These are phyloP conservation scores for Thinocorus orbignyianus DNA, from an alignment of 2,113 vertebrate species.

Conservation along the genomic window DNA sequence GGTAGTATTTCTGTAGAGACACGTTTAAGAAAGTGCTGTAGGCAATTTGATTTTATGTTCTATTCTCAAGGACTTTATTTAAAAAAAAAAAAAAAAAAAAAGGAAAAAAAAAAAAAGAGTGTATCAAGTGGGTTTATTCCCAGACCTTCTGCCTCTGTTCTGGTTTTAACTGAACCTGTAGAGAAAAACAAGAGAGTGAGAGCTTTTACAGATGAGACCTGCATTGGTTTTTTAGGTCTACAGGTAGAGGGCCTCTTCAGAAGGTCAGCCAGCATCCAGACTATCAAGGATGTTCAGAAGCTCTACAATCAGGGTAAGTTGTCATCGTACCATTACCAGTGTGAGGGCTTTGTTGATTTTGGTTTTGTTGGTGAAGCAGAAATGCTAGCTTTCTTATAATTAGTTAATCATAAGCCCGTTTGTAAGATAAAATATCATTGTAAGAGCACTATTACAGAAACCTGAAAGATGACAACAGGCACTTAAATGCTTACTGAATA, in stretches of 20 bases:
- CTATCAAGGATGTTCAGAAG: constrained; percentile 84
- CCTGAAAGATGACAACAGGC: neutral
- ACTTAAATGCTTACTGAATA: neutral
- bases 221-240: constrained; percentile 72
- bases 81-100: neutral
- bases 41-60: neutral
- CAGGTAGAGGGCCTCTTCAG: constrained; percentile 85
- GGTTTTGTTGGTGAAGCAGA: neutral
- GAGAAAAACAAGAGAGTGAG: neutral
- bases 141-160: neutral
- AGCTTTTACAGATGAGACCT: neutral
- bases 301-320: constrained; percentile 84
- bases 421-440: neutral
- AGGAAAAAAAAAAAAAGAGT: neutral
- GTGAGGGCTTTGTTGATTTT: neutral
- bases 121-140: neutral
- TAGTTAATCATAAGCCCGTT: neutral
- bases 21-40: neutral
- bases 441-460: neutral
- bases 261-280: constrained; percentile 80
- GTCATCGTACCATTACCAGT: neutral
- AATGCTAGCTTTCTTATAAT: neutral
- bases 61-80: neutral
- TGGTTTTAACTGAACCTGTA: neutral
- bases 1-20: neutral